phyloP scores from a whole-genome alignment of 64 coral and sea anemone species.

The Montipora capricornis region DNA sequence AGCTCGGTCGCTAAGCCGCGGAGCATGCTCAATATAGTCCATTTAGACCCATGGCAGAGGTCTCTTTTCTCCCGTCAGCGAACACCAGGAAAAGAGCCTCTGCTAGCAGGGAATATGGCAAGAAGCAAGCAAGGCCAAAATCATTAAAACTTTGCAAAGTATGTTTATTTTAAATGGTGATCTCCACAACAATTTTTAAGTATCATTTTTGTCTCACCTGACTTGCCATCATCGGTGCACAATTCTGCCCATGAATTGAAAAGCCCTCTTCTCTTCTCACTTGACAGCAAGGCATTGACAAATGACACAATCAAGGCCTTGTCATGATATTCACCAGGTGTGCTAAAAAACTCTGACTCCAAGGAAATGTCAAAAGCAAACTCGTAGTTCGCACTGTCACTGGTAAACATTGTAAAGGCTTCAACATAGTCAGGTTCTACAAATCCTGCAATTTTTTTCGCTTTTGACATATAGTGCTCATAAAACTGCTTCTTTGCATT shows the following conservation, averaged over 20 bases:
- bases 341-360: constrained; percentile 15
- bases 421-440: constrained; percentile 39
- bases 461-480: neutral
- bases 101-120: no score
- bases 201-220: neutral
- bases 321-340: constrained; percentile 42
- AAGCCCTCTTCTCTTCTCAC: constrained; percentile 10
- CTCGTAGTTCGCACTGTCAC: constrained; percentile 36
- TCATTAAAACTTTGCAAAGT: no score
- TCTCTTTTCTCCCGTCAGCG: no score
- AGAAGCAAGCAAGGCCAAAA: no score
- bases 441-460: constrained; percentile 10
- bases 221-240: neutral
- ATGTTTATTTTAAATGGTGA: no score
- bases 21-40: no score
- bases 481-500: constrained; percentile 39
- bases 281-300: constrained; percentile 9
- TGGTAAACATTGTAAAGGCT: constrained; percentile 11
- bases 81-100: no score
- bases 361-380: constrained; percentile 63
- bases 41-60: no score
- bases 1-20: no score
- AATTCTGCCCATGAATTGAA: constrained; percentile 32
- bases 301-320: constrained; percentile 28
- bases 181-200: no score